Percentiles rank a stretch among this genome's conserved stretches.
Conservation (phyloP, 2,797 vertebrate genomes). For the Darevskia mixta region DNA sequence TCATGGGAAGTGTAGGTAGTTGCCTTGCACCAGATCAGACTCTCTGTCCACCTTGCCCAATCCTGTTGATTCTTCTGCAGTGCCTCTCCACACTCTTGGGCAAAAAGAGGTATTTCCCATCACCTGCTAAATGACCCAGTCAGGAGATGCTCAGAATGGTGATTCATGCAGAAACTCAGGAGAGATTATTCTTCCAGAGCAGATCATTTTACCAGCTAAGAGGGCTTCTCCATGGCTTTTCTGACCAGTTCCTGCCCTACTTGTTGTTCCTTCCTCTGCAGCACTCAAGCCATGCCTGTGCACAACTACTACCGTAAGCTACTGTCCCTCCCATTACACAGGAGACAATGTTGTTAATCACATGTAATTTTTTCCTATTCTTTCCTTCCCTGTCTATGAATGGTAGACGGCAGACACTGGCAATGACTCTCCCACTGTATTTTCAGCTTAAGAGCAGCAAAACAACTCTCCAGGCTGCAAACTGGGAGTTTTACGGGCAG, state of each 20-base stretch:
- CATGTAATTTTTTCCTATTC: neutral
- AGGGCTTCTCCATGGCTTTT: neutral
- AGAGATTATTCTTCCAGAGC: neutral
- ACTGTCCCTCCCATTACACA: neutral
- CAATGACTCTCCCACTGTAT: neutral
- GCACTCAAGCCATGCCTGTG: neutral
- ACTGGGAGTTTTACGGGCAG: neutral
- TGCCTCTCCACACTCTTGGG: neutral
- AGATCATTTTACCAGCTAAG: neutral
- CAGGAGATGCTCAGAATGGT: neutral
- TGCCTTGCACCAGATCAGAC: neutral
- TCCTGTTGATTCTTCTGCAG: neutral
- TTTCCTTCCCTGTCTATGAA: neutral
- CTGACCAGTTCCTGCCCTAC: neutral
- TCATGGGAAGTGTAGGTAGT: neutral
- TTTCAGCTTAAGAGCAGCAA: neutral
- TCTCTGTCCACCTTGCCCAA: too few relatives aligned
- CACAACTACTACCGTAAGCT: neutral
- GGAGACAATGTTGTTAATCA: neutral
- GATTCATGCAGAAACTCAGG: neutral
- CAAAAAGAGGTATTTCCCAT: neutral
- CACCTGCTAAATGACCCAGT: neutral
- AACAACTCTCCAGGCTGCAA: neutral
- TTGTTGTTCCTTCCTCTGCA: neutral
- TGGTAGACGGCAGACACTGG: neutral